Evolutionary conservation across 2,888 invertebrate genomes (phyloP).

Genomic region (Stenurella melanura): DNA sequence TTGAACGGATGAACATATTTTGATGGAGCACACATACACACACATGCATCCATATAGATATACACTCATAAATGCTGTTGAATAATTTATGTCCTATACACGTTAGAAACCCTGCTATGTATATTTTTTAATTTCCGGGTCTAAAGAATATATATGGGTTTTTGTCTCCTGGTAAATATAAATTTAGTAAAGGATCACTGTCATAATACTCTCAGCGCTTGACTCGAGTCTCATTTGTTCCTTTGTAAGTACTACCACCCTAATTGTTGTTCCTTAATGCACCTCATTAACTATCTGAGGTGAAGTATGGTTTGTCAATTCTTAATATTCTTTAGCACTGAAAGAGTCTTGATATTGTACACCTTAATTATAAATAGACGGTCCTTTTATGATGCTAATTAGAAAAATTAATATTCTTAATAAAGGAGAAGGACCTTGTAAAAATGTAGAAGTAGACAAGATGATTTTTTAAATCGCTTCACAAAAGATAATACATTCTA

Average conservation of each 20-base stretch:
- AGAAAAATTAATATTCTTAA: neutral
- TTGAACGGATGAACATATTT: no score
- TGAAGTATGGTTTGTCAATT: conserved; percentile 28
- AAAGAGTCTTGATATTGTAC: neutral
- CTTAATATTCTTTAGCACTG: conserved; percentile 9
- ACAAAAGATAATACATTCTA: no score
- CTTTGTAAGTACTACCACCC: conserved; percentile 17
- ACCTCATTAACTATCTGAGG: conserved; percentile 26
- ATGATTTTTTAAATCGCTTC: no score
- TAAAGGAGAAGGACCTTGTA: no score
- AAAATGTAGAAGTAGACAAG: no score
- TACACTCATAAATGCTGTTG: no score
- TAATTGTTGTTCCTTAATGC: conserved; percentile 28
- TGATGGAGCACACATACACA: no score
- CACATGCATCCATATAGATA: no score
- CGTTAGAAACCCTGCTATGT: neutral
- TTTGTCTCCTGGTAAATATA: conserved; percentile 24
- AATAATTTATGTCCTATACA: no score
- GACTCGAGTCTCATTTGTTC: conserved; percentile 22
- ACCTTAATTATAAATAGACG: neutral
- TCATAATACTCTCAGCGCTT: conserved; percentile 18
- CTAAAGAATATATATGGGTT: neutral
- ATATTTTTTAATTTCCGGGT: conserved; percentile 7
- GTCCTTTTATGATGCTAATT: neutral
- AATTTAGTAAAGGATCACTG: conserved; percentile 30